Conservation (phyloP, 1,140 invertebrate species). For the Drosophila equinoxialis region DNA sequence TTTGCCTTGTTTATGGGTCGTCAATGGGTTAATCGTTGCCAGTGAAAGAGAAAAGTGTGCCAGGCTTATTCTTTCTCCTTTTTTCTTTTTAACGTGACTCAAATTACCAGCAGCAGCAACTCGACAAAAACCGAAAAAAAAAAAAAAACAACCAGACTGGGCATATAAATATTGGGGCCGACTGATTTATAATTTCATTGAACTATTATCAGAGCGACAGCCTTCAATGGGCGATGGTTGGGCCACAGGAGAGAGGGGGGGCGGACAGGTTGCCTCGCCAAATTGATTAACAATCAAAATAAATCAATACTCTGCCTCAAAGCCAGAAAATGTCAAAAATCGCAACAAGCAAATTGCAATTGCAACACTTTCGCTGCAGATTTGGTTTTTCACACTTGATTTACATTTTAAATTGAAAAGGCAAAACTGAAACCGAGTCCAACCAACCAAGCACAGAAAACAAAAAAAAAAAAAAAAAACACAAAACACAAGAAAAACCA, state of each 20-base stretch:
- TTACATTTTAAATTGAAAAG: constrained; percentile 82
- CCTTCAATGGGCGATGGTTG: constrained; percentile 19
- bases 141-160: constrained; percentile 11
- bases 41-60: constrained; percentile 61
- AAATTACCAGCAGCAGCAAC: constrained; percentile 37
- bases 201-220: constrained; percentile 68
- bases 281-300: constrained; percentile 81
- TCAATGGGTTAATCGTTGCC: constrained; percentile 44
- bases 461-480: constrained; percentile 18
- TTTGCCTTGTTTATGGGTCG: neutral
- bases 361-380: constrained; percentile 79
- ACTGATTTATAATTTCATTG: constrained; percentile 80
- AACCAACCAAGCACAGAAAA: constrained; percentile 13
- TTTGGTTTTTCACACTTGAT: constrained; percentile 78
- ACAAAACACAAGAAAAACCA: constrained; percentile 22
- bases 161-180: constrained; percentile 13
- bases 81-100: constrained; percentile 56
- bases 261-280: constrained; percentile 53
- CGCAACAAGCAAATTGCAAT: constrained; percentile 78
- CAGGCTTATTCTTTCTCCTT: constrained; percentile 66
- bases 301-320: constrained; percentile 74
- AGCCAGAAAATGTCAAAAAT: constrained; percentile 76
- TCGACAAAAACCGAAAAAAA: neutral
- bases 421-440: constrained; percentile 60
- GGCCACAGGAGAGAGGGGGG: neutral